These are phyloP conservation scores for Dendroctonus valens DNA, from an alignment of 1,140 invertebrate species.

Conservation along the genomic window DNA sequence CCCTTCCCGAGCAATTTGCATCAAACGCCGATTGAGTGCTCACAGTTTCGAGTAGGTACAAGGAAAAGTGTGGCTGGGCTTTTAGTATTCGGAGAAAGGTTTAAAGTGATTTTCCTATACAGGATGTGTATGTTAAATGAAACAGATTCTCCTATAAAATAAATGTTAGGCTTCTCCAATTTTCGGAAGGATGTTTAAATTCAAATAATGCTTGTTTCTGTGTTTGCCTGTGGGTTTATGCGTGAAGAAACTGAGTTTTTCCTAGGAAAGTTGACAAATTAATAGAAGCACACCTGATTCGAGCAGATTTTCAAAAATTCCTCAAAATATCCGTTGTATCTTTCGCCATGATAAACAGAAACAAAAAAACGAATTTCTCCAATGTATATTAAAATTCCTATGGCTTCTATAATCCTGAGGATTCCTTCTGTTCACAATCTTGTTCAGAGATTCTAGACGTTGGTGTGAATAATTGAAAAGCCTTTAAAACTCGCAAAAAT, in stretches of 20 bases:
- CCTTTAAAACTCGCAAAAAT: too few relatives aligned
- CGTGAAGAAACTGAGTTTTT: background rate
- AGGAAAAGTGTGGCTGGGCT: conserved; percentile 21
- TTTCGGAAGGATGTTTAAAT: background rate
- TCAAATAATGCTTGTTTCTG: background rate
- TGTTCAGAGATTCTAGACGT: too few relatives aligned
- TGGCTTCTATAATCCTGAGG: too few relatives aligned
- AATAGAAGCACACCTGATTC: too few relatives aligned
- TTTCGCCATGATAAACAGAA: too few relatives aligned
- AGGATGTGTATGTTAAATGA: background rate
- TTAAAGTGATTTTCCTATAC: conserved; percentile 10
- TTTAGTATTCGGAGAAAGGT: conserved; percentile 12
- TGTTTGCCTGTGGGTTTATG: background rate
- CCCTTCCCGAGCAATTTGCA: conserved; percentile 15
- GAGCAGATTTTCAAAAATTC: too few relatives aligned
- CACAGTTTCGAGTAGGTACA: conserved; percentile 9
- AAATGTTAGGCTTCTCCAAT: background rate
- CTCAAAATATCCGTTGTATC: too few relatives aligned
- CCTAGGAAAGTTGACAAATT: background rate
- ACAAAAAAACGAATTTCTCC: too few relatives aligned
- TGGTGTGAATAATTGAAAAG: too few relatives aligned
- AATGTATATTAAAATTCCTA: too few relatives aligned
- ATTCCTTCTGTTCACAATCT: too few relatives aligned
- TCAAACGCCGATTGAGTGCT: conserved; percentile 22
- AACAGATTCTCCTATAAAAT: too few relatives aligned